Percentiles rank a stretch among this genome's conserved stretches.
Conservation (phyloP, 92 coral and sea anemone genomes). For the Parazoanthus darwini region DNA sequence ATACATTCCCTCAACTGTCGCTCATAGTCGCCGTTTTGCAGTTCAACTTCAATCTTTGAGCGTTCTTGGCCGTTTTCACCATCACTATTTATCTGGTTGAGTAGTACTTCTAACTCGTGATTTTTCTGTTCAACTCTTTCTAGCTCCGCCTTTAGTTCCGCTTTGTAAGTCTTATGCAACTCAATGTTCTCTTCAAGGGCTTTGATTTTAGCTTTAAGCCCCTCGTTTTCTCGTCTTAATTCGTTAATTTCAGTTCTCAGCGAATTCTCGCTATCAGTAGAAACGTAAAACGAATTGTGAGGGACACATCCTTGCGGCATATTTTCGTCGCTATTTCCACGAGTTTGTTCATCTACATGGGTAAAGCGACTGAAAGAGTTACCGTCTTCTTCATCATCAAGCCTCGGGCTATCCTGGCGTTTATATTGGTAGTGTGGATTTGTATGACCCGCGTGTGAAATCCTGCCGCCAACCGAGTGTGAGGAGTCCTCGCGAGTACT, state of each 20-base stretch:
- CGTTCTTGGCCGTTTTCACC: background rate
- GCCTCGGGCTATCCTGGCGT: background rate
- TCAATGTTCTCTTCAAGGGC: slow-evolving; percentile 93
- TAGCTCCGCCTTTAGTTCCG: slow-evolving; percentile 83
- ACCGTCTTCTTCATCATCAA: background rate
- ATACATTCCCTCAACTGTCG: slow-evolving; percentile 43
- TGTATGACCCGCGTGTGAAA: background rate
- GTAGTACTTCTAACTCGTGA: slow-evolving; percentile 47
- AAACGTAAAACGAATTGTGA: slow-evolving; percentile 23
- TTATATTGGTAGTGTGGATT: background rate
- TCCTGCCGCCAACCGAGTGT: background rate
- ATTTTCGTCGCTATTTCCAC: slow-evolving; percentile 5
- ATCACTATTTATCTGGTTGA: slow-evolving; percentile 2
- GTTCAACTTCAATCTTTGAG: slow-evolving; percentile 26
- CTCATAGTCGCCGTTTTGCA: slow-evolving; percentile 40
- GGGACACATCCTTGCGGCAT: background rate
- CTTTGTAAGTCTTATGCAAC: slow-evolving; percentile 84
- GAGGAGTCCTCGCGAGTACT: background rate
- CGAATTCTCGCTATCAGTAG: slow-evolving; percentile 59
- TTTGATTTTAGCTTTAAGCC: slow-evolving; percentile 80
- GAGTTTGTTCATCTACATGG: background rate
- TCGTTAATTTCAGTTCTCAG: slow-evolving; percentile 59
- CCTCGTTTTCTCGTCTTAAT: slow-evolving; percentile 82
- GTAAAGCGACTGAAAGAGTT: slow-evolving; percentile 8
- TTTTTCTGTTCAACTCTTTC: slow-evolving; percentile 74